Conservation (phyloP, 37 sponge, comb jelly and placozoan genomes). For the Geodia barretti region DNA sequence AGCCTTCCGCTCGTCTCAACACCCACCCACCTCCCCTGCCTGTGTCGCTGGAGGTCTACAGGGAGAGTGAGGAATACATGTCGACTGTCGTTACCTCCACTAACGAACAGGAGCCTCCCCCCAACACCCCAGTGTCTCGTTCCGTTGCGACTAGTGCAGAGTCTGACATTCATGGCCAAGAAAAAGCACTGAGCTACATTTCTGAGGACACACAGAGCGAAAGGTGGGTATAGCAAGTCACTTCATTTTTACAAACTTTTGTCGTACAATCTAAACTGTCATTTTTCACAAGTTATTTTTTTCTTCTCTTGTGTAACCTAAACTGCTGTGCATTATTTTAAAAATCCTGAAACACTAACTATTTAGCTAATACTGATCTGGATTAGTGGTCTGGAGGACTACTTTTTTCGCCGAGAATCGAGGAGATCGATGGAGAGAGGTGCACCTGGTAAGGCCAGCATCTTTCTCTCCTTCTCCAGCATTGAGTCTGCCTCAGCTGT, state of each 20-base stretch:
- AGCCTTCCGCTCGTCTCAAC: background rate
- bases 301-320: no score
- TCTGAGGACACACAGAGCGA: conserved; percentile 13
- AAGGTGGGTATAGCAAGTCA: conserved; percentile 11
- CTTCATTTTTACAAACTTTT: no score
- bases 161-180: background rate
- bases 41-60: no score
- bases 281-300: no score
- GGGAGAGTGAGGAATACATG: background rate
- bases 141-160: background rate
- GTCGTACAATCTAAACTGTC: background rate
- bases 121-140: conserved; percentile 8
- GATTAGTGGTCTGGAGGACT: no score
- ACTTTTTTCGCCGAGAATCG: conserved; percentile 36
- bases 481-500: conserved; percentile 69
- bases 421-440: conserved; percentile 38
- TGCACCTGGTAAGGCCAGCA: conserved; percentile 55
- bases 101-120: background rate
- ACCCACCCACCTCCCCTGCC: background rate
- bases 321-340: no score
- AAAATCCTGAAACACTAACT: no score
- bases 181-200: background rate
- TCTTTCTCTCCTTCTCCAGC: conserved; percentile 45
- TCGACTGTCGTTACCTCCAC: no score
- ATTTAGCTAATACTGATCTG: no score